A percentile compares a stretch with the other conserved stretches of the same genome.
These are phyloP conservation scores for Drosophila jambulina DNA, from an alignment of 1,140 invertebrate genomes.

Conservation along the genomic window DNA sequence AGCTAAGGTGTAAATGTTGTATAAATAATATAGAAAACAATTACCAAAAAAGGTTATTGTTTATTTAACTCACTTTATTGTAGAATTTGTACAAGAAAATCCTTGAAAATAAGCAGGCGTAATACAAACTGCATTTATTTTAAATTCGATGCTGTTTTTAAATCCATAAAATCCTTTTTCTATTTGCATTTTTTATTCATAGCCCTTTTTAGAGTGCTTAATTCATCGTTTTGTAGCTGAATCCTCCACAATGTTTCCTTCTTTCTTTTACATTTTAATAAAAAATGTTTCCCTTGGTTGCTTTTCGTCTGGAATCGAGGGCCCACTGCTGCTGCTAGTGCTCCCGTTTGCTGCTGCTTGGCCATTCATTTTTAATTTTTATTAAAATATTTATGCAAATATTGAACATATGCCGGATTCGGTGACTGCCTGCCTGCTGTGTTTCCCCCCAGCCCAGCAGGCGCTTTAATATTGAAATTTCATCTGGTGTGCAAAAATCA, in stretches of 20 bases:
- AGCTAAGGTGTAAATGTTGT: not conserved
- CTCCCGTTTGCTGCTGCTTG: constrained; percentile 41
- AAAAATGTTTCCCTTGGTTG: constrained; percentile 43
- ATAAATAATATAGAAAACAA: not conserved
- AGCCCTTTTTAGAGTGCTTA: constrained; percentile 35
- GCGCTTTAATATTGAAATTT: constrained; percentile 66
- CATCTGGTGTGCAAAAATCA: constrained; percentile 67
- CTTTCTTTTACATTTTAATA: constrained; percentile 48
- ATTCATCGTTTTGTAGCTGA: constrained; percentile 2
- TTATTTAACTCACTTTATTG: not conserved
- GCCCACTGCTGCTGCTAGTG: constrained; percentile 21
- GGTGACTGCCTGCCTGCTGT: constrained; percentile 34
- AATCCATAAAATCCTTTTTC: not conserved
- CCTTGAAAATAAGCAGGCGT: not conserved
- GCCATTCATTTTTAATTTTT: constrained; percentile 82
- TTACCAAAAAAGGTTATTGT: not conserved
- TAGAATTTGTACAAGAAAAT: not conserved
- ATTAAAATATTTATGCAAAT: constrained; percentile 84
- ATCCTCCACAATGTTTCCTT: constrained; percentile 1
- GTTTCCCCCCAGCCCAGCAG: constrained; percentile 8
- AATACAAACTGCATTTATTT: not conserved
- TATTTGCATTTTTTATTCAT: not conserved
- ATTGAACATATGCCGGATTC: constrained; percentile 73
- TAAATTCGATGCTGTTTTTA: not conserved
- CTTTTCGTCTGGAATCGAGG: constrained; percentile 22